These are phyloP conservation scores for Solenodon paradoxus DNA, from an alignment of 2,113 vertebrate genomes.

Conservation along the genomic window DNA sequence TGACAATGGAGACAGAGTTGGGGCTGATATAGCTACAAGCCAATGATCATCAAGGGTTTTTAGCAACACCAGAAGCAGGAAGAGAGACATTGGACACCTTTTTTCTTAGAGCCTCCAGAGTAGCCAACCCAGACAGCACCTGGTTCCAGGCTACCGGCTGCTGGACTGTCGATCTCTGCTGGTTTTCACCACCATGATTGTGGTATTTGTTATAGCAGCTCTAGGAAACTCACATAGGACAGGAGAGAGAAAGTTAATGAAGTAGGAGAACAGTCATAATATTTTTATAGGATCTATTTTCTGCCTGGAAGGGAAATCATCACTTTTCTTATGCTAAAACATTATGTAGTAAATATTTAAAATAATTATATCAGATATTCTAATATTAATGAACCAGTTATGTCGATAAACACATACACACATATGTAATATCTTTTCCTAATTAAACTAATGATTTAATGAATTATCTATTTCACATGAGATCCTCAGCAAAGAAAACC, in stretches of 20 bases:
- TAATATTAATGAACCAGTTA: neutral
- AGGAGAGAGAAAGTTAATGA: neutral
- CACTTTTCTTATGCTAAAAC: neutral
- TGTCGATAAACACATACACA: neutral
- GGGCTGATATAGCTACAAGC: accelerated
- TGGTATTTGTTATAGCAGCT: neutral
- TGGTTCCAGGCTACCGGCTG: neutral
- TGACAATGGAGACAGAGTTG: neutral
- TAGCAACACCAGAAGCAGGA: neutral
- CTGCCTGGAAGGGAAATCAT: neutral
- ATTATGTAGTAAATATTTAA: neutral
- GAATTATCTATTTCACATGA: neutral
- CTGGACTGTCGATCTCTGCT: neutral
- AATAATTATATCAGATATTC: neutral
- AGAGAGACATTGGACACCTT: neutral
- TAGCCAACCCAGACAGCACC: accelerated
- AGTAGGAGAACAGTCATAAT: neutral
- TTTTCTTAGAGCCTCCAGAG: neutral
- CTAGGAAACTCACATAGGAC: neutral
- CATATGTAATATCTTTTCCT: neutral
- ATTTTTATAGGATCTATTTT: neutral
- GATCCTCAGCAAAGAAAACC: neutral
- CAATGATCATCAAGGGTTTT: neutral
- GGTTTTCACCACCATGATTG: neutral
- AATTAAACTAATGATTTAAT: neutral